These are phyloP conservation scores for Coilia nasus DNA, from an alignment of 2,797 vertebrate species.

Conservation along the genomic window DNA sequence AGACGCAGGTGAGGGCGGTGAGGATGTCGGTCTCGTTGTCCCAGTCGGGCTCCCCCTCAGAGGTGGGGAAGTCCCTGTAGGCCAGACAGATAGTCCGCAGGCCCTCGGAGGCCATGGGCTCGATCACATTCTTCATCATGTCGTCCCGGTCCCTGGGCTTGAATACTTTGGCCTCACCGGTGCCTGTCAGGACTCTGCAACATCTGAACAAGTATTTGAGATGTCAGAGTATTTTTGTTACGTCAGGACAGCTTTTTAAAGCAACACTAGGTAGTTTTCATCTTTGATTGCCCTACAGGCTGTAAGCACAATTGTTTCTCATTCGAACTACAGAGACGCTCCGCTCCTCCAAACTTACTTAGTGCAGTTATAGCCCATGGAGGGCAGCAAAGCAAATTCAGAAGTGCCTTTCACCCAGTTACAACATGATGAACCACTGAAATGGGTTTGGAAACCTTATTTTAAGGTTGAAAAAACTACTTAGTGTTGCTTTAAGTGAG, in stretches of 20 bases:
- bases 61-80: slow-evolving; percentile 84
- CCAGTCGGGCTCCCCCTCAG: slow-evolving; percentile 91
- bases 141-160: slow-evolving; percentile 85
- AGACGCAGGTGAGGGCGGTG: slow-evolving; percentile 87
- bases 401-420: too few species aligned
- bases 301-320: too few species aligned
- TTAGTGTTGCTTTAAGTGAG: neutral
- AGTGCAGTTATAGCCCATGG: too few species aligned
- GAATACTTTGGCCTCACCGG: slow-evolving; percentile 81
- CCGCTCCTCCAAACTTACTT: too few species aligned
- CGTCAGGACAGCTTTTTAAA: neutral
- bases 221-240: neutral
- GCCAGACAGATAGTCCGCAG: slow-evolving; percentile 96
- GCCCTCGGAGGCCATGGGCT: slow-evolving; percentile 95
- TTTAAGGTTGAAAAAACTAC: too few species aligned
- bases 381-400: too few species aligned
- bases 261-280: neutral
- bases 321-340: too few species aligned
- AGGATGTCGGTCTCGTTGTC: slow-evolving; percentile 88
- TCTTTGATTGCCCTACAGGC: too few species aligned
- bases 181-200: slow-evolving; percentile 80
- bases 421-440: too few species aligned
- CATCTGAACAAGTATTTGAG: slow-evolving; percentile 74
- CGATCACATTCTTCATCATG: slow-evolving; percentile 91
- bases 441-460: too few species aligned